Evolutionary conservation across 2,888 invertebrate species (phyloP).

Genomic region (Kuschelorhynchus macadamiae): DNA sequence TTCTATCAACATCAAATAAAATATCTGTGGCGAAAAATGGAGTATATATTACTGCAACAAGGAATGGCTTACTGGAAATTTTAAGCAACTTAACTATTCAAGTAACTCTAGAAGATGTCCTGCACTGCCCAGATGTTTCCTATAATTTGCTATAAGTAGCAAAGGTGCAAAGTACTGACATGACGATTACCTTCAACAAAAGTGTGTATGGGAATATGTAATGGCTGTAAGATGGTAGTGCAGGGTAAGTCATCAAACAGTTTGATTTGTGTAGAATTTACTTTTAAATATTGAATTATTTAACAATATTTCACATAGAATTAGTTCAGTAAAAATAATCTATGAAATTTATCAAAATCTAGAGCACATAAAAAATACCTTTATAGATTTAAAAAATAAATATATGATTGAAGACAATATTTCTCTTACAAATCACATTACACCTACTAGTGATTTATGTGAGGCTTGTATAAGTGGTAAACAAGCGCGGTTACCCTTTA

Average conservation of each 20-base stretch:
- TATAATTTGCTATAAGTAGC: constrained; percentile 55
- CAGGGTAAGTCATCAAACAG: constrained; percentile 9
- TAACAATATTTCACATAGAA: too few relatives aligned
- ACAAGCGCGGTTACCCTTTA: constrained; percentile 23
- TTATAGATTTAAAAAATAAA: constrained; percentile 13
- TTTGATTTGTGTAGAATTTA: not conserved
- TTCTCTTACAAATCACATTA: constrained; percentile 14
- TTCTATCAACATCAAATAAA: constrained; percentile 28
- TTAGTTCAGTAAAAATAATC: too few relatives aligned
- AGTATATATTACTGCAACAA: constrained; percentile 46
- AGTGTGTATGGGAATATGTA: constrained; percentile 1
- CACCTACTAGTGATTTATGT: constrained; percentile 9
- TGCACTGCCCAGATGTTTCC: constrained; percentile 59
- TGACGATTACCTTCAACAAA: constrained; percentile 6
- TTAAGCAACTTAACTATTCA: constrained; percentile 53
- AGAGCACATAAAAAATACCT: constrained; percentile 24
- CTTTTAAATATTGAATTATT: too few relatives aligned
- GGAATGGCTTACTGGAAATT: constrained; percentile 57
- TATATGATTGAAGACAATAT: constrained; percentile 10
- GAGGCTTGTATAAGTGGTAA: not conserved
- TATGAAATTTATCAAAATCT: too few relatives aligned
- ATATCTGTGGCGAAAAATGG: constrained; percentile 42
- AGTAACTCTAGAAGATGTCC: constrained; percentile 52
- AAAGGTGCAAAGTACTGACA: constrained; percentile 5
- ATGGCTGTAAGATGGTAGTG: not conserved